Percentiles rank a stretch among this genome's conserved stretches.
These are phyloP conservation scores for Astyanax mexicanus DNA, from an alignment of 2,797 vertebrate genomes.

Conservation along the genomic window DNA sequence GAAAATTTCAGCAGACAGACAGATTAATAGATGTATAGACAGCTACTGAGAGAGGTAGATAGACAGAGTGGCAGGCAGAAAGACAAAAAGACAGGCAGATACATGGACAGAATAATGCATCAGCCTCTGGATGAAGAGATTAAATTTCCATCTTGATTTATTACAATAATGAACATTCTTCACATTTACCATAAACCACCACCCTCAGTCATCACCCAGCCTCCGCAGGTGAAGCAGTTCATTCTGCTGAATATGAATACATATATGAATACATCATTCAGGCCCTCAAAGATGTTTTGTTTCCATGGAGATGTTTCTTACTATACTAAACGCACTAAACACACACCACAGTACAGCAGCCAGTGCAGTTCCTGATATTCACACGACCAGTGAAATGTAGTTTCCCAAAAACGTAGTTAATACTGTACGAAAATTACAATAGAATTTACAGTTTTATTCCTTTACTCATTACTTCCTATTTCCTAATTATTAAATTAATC, in stretches of 20 bases:
- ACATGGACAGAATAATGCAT: neutral
- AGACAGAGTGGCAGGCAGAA: no score
- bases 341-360: neutral
- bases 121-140: neutral
- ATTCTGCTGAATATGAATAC: neutral
- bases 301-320: conserved; percentile 22
- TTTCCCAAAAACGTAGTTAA: no score
- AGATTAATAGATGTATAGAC: no score
- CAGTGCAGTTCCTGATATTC: no score
- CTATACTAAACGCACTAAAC: neutral
- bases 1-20: no score
- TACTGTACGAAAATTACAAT: no score
- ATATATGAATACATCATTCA: neutral
- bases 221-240: neutral
- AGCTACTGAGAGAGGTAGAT: no score
- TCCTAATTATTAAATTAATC: no score
- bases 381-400: no score
- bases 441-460: no score
- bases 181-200: neutral
- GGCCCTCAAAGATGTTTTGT: neutral
- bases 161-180: neutral
- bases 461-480: no score
- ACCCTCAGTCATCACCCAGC: neutral
- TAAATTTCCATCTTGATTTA: neutral
- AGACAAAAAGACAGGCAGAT: no score